Percentiles rank a stretch among this genome's conserved stretches.
phyloP scores from a whole-genome alignment of 2,113 vertebrate genomes.

The Ageneiosus marmoratus region DNA sequence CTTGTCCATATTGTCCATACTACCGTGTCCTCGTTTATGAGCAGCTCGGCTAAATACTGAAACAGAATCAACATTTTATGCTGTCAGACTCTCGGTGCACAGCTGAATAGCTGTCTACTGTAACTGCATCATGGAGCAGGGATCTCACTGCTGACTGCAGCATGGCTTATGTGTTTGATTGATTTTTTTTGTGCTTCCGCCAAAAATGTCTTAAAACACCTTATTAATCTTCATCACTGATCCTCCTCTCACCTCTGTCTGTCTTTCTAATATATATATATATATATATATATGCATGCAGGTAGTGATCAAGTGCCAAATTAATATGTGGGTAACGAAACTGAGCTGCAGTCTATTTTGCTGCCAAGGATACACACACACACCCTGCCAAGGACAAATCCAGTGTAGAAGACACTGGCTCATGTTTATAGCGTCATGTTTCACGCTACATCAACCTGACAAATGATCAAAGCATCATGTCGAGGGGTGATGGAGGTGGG shows the following conservation, averaged over 20 bases:
- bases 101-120: background rate
- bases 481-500: no score
- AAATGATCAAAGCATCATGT: constrained; percentile 11
- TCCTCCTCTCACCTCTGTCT: constrained; percentile 8
- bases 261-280: background rate
- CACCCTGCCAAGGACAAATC: constrained; percentile 31
- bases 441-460: constrained; percentile 43
- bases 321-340: constrained; percentile 42
- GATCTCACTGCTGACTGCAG: background rate
- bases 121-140: background rate
- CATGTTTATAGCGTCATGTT: constrained; percentile 37
- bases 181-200: background rate
- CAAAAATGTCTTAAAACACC: constrained; percentile 11
- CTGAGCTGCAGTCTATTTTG: constrained; percentile 11
- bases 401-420: constrained; percentile 2
- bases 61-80: background rate
- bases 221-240: constrained; percentile 12
- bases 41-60: no score
- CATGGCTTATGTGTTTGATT: background rate
- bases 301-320: constrained; percentile 12
- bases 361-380: constrained; percentile 16
- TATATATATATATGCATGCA: constrained; percentile 9
- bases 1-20: no score
- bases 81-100: background rate
- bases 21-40: no score